Evolutionary conservation across 2,113 vertebrate genomes (phyloP).

Genomic region (Peromyscus polionotus): DNA sequence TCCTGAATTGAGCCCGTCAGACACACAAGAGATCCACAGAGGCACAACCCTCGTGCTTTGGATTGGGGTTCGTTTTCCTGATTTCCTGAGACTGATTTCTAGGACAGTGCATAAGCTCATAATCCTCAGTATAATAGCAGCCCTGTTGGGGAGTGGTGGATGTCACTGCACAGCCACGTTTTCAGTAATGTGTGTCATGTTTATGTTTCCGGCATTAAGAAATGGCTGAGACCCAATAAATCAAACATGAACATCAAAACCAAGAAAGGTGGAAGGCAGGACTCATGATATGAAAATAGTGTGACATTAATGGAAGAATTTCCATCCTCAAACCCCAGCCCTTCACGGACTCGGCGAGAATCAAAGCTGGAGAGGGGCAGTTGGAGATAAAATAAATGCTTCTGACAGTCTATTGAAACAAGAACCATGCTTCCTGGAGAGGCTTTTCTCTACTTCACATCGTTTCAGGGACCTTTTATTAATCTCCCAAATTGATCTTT

Average conservation of each 20-base stretch:
- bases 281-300: neutral
- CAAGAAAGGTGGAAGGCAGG: neutral
- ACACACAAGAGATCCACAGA: neutral
- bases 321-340: conserved; percentile 14
- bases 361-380: neutral
- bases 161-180: neutral
- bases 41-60: neutral
- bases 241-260: conserved; percentile 44
- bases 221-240: conserved; percentile 43
- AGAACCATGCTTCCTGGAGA: neutral
- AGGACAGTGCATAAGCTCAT: conserved; percentile 19
- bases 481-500: conserved; percentile 43
- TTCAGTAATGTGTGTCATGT: neutral
- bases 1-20: neutral
- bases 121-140: conserved; percentile 46
- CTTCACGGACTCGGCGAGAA: neutral
- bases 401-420: neutral
- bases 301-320: neutral
- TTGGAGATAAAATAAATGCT: neutral
- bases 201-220: conserved; percentile 11
- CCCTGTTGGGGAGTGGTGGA: neutral
- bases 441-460: conserved; percentile 21
- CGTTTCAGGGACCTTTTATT: conserved; percentile 41
- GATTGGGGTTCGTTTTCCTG: conserved; percentile 18
- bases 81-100: conserved; percentile 39